Conservation (phyloP, 2,113 vertebrate species). For the Rhineura floridana region DNA sequence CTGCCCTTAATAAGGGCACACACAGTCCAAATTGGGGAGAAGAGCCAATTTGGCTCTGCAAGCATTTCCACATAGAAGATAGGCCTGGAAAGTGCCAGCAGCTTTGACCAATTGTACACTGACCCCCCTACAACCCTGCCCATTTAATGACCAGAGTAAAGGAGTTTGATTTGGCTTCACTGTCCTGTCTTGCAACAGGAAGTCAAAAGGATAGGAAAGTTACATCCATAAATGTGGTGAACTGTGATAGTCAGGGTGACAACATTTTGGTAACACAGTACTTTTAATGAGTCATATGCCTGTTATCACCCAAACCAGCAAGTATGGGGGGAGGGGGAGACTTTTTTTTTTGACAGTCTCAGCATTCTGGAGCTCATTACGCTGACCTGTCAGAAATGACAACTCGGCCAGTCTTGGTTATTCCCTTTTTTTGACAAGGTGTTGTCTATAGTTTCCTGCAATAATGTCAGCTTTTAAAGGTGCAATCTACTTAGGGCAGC, state of each 20-base stretch:
- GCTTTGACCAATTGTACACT: not conserved
- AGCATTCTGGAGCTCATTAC: conserved; percentile 80
- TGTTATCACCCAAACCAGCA: conserved; percentile 76
- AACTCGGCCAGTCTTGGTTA: conserved; percentile 76
- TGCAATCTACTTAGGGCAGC: conserved; percentile 68
- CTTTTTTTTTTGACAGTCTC: conserved; percentile 72
- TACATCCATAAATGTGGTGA: conserved; percentile 62
- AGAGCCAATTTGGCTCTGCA: not conserved
- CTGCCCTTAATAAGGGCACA: no score
- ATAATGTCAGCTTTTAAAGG: conserved; percentile 79
- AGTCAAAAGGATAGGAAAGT: no score
- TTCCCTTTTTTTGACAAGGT: conserved; percentile 79
- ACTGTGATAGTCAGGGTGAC: conserved; percentile 64
- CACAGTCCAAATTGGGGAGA: not conserved
- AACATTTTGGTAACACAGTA: conserved; percentile 67
- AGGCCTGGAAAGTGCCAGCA: not conserved
- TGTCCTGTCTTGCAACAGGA: conserved; percentile 42
- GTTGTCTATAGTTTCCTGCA: conserved; percentile 72
- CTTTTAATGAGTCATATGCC: conserved; percentile 70
- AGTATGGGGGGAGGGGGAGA: not conserved
- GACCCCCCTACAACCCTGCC: conserved; percentile 4
- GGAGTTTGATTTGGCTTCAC: conserved; percentile 16
- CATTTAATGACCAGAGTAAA: conserved; percentile 24
- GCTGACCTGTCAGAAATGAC: conserved; percentile 81
- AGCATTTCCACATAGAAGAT: not conserved